Evolutionary conservation across 2,888 invertebrate genomes (phyloP).

Genomic region (Isotomurus palustris): DNA sequence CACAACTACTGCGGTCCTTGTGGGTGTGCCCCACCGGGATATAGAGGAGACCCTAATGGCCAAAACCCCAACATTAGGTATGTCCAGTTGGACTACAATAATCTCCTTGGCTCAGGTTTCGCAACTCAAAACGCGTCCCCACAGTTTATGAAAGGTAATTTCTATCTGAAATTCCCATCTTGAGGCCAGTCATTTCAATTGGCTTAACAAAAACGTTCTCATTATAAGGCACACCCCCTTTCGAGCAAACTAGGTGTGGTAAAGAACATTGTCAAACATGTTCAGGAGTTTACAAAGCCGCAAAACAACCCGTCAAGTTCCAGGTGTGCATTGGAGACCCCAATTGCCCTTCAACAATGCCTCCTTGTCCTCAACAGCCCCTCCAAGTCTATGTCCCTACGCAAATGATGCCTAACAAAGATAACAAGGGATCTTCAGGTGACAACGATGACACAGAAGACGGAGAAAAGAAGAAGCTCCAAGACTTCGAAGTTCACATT

Average conservation of each 20-base stretch:
- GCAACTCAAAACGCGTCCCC: constrained; percentile 7
- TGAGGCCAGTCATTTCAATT: too few species aligned
- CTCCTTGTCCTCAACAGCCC: constrained; percentile 15
- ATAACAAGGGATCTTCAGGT: not conserved
- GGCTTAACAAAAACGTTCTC: too few species aligned
- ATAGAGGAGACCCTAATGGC: constrained; percentile 18
- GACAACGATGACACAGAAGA: not conserved
- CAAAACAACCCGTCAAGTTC: constrained; percentile 18
- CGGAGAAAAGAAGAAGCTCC: not conserved
- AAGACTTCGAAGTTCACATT: constrained; percentile 17
- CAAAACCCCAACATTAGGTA: constrained; percentile 26
- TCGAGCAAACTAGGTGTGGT: constrained; percentile 16
- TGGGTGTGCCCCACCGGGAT: constrained; percentile 10
- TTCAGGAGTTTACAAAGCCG: constrained; percentile 19
- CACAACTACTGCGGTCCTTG: constrained; percentile 23
- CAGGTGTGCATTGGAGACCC: constrained; percentile 23
- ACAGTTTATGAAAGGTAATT: too few species aligned
- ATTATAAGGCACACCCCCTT: constrained; percentile 4
- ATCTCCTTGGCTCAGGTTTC: constrained; percentile 17
- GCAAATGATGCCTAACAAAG: constrained; percentile 11
- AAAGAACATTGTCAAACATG: constrained; percentile 16
- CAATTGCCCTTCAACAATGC: constrained; percentile 14
- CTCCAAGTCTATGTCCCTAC: constrained; percentile 17
- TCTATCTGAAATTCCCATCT: too few species aligned
- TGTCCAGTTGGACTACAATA: constrained; percentile 18